A percentile compares a stretch with the other conserved stretches of the same genome.
Evolutionary conservation across 2,113 vertebrate genomes (phyloP).

Genomic region (Prionailurus viverrinus): DNA sequence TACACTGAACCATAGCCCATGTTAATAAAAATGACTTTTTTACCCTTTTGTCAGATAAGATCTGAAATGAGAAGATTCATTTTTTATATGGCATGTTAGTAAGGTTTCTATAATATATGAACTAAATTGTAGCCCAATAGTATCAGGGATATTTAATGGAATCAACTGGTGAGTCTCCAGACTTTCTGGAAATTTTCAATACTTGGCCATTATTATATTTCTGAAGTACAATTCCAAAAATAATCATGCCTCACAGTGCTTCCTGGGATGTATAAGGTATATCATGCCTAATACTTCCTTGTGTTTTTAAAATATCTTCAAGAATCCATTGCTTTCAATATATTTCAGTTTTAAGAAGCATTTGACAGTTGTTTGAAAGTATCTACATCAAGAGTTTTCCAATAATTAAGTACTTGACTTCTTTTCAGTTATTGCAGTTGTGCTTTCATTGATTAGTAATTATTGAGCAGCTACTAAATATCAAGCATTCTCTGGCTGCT

Average conservation of each 20-base stretch:
- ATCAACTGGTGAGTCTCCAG: not conserved
- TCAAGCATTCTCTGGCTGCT: not conserved
- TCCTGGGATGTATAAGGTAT: not conserved
- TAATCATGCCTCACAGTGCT: not conserved
- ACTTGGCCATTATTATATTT: slow-evolving; percentile 10
- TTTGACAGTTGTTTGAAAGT: not conserved
- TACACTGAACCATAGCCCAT: not conserved
- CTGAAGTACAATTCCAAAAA: slow-evolving; percentile 43
- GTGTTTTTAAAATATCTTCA: not conserved
- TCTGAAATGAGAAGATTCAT: slow-evolving; percentile 23
- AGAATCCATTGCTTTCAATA: not conserved
- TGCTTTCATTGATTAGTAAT: slow-evolving; percentile 9
- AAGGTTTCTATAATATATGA: not conserved
- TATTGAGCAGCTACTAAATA: not conserved
- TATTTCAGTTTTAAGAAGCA: not conserved
- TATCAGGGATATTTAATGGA: slow-evolving; percentile 21
- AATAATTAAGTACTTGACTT: not conserved
- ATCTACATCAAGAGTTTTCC: not conserved
- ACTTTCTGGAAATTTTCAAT: not conserved
- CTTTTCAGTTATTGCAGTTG: not conserved
- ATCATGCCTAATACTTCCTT: not conserved
- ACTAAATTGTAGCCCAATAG: not conserved
- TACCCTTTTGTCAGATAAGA: slow-evolving; percentile 4
- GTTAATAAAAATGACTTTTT: slow-evolving; percentile 43
- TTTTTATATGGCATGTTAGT: not conserved